A percentile compares a stretch with the other conserved stretches of the same genome.
Conservation (phyloP, 2,797 vertebrate genomes). For the Sebastolobus alascanus region DNA sequence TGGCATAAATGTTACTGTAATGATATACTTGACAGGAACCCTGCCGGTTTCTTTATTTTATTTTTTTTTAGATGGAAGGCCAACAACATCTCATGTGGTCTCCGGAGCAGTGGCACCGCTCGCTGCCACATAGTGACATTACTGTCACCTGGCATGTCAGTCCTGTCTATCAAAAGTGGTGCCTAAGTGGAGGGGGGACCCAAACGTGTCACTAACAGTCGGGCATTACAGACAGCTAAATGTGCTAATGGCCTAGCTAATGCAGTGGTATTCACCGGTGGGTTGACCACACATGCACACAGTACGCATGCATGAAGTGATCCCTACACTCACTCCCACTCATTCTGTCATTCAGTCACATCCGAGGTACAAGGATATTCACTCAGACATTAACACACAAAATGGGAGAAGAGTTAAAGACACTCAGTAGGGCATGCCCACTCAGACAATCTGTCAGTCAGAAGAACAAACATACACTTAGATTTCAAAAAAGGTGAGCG, state of each 20-base stretch:
- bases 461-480: slow-evolving; percentile 1
- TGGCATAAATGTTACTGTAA: slow-evolving; percentile 18
- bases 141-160: slow-evolving; percentile 84
- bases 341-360: slow-evolving; percentile 69
- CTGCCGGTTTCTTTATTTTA: background rate
- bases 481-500: slow-evolving; percentile 4
- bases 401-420: slow-evolving; percentile 46
- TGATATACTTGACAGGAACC: slow-evolving; percentile 18
- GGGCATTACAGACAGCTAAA: slow-evolving; percentile 80
- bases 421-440: slow-evolving; percentile 28
- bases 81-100: slow-evolving; percentile 40
- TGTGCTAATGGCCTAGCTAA: slow-evolving; percentile 85
- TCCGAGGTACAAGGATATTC: slow-evolving; percentile 73
- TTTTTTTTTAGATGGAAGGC: slow-evolving; percentile 16
- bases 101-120: slow-evolving; percentile 28
- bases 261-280: slow-evolving; percentile 83
- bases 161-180: slow-evolving; percentile 71
- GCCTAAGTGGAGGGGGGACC: slow-evolving; percentile 82
- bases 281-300: slow-evolving; percentile 67
- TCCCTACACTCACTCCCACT: slow-evolving; percentile 45
- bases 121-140: slow-evolving; percentile 67
- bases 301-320: slow-evolving; percentile 41
- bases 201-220: slow-evolving; percentile 83
- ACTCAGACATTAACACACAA: slow-evolving; percentile 75
- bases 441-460: slow-evolving; percentile 56